A percentile compares a stretch with the other conserved stretches of the same genome.
phyloP scores from a whole-genome alignment of 1,140 invertebrate species.

The Lineus longissimus region DNA sequence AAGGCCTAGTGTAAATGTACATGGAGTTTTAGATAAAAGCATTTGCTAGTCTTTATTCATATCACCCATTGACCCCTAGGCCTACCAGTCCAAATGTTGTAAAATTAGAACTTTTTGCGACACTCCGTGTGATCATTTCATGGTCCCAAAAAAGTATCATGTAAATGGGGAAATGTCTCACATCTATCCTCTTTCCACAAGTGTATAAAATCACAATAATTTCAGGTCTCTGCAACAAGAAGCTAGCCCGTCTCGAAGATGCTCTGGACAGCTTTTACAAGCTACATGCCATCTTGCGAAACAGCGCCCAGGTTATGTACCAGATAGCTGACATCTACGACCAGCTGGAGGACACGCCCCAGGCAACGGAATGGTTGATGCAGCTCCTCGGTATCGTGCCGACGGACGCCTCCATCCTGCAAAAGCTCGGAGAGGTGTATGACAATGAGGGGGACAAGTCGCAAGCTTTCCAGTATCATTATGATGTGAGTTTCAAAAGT shows the following conservation, averaged over 20 bases:
- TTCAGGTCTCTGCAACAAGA: constrained; percentile 70
- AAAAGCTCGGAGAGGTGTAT: constrained; percentile 80
- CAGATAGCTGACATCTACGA: constrained; percentile 79
- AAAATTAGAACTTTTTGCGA: too few relatives aligned
- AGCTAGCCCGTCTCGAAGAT: constrained; percentile 68
- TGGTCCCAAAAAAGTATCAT: too few relatives aligned
- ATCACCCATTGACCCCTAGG: too few relatives aligned
- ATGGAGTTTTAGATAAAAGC: too few relatives aligned
- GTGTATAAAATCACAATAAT: constrained; percentile 10
- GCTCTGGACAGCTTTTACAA: constrained; percentile 79
- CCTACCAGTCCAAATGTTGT: too few relatives aligned
- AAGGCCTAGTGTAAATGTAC: too few relatives aligned
- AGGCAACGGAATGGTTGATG: constrained; percentile 76
- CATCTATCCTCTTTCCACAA: background rate
- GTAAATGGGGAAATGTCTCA: background rate
- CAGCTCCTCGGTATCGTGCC: constrained; percentile 79
- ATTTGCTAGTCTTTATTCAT: too few relatives aligned
- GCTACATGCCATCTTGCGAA: constrained; percentile 70
- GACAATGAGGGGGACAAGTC: constrained; percentile 83
- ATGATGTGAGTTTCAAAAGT: constrained; percentile 68
- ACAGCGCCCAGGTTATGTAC: constrained; percentile 79
- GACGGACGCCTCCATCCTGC: constrained; percentile 76
- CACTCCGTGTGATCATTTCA: too few relatives aligned
- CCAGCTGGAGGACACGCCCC: constrained; percentile 68
- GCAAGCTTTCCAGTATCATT: constrained; percentile 87